These are phyloP conservation scores for Zoroaster sp. DNA, from an alignment of 53 echinoderm and acorn worm species.

Conservation along the genomic window DNA sequence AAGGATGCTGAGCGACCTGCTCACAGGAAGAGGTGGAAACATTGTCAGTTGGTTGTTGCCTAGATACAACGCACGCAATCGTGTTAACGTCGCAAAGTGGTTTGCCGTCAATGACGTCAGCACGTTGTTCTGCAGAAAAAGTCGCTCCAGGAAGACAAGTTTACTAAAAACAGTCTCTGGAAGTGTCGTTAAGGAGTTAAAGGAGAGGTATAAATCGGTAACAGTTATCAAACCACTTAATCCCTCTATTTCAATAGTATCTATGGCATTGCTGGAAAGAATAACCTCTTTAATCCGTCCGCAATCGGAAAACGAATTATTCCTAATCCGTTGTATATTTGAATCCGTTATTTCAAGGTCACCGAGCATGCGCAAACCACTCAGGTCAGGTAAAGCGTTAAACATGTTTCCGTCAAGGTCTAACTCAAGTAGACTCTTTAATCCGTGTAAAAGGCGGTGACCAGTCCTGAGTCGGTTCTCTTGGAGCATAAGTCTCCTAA, in stretches of 20 bases:
- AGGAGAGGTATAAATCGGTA: constrained; percentile 74
- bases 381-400: constrained; percentile 68
- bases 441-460: constrained; percentile 65
- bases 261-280: constrained; percentile 76
- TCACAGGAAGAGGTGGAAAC: constrained; percentile 69
- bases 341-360: constrained; percentile 93
- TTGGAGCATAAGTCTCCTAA: constrained; percentile 75
- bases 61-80: constrained; percentile 58
- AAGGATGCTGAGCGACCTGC: constrained; percentile 62
- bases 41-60: constrained; percentile 68
- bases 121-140: constrained; percentile 80
- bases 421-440: constrained; percentile 68
- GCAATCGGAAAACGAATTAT: constrained; percentile 70
- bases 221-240: constrained; percentile 62
- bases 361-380: constrained; percentile 70
- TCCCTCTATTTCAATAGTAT: constrained; percentile 60
- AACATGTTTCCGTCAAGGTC: constrained; percentile 89
- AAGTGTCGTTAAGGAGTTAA: constrained; percentile 66
- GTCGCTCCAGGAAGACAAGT: constrained; percentile 67
- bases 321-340: constrained; percentile 63
- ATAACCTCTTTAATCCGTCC: constrained; percentile 73
- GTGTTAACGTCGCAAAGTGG: constrained; percentile 61
- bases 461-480: constrained; percentile 73
- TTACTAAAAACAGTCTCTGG: constrained; percentile 41
- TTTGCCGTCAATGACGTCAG: constrained; percentile 51